Evolutionary conservation across 2,113 vertebrate species (phyloP).

Genomic region (Callospermophilus lateralis): DNA sequence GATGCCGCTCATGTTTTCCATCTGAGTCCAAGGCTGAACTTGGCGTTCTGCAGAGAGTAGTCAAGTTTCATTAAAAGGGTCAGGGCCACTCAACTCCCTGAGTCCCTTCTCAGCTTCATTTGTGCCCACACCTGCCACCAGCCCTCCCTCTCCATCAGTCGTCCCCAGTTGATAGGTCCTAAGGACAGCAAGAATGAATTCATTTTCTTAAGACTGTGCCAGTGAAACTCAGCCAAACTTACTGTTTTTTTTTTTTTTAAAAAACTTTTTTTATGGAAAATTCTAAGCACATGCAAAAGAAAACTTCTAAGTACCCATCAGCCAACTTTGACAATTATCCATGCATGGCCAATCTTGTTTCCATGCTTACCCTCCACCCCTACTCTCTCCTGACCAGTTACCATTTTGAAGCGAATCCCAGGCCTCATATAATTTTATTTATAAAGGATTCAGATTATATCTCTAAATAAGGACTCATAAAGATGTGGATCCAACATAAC

Average conservation of each 20-base stretch:
- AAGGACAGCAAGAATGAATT: not conserved
- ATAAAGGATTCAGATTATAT: not conserved
- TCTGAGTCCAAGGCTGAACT: constrained; percentile 9
- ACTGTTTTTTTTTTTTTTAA: not conserved
- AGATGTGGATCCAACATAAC: not conserved
- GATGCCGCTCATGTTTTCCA: constrained; percentile 52
- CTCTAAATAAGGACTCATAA: not conserved
- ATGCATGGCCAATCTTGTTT: not conserved
- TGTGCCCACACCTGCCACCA: constrained; percentile 39
- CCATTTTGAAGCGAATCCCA: constrained; percentile 1
- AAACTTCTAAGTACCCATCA: not conserved
- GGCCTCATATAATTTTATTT: not conserved
- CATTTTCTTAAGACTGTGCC: not conserved
- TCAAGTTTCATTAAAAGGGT: constrained; percentile 7
- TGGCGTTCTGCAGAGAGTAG: not conserved
- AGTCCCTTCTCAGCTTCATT: not conserved
- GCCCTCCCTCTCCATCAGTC: not conserved
- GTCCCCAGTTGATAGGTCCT: not conserved
- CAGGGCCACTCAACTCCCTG: not conserved
- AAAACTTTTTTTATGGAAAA: constrained; percentile 41
- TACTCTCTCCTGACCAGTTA: not conserved
- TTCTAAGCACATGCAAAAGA: constrained; percentile 45
- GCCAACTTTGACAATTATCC: not conserved
- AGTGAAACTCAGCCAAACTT: not conserved
- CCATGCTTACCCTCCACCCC: not conserved